Conservation (phyloP, 2,888 invertebrate genomes). For the Synergus umbraculus region DNA sequence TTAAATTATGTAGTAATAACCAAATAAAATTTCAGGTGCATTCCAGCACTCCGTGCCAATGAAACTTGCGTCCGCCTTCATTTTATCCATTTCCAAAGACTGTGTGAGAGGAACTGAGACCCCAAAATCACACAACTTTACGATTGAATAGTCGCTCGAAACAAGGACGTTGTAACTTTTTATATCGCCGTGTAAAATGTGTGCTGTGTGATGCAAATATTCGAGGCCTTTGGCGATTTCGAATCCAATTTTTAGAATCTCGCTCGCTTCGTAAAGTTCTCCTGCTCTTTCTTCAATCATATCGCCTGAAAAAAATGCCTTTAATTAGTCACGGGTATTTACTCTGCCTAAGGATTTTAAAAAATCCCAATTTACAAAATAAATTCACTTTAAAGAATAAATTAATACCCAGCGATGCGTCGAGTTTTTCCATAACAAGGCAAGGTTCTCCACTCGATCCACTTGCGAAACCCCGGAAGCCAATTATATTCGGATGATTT, state of each 20-base stretch:
- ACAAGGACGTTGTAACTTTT: slow-evolving; percentile 91
- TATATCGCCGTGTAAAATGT: slow-evolving; percentile 89
- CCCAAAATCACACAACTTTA: slow-evolving; percentile 92
- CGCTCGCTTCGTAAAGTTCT: slow-evolving; percentile 81
- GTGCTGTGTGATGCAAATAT: slow-evolving; percentile 86
- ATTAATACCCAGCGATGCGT: slow-evolving; percentile 80
- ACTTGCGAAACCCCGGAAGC: slow-evolving; percentile 82
- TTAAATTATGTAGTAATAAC: slow-evolving; percentile 42
- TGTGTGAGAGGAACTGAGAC: slow-evolving; percentile 86
- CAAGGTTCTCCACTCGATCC: slow-evolving; percentile 80
- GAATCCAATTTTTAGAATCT: slow-evolving; percentile 83
- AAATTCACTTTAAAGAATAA: too few species aligned
- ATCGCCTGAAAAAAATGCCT: slow-evolving; percentile 77
- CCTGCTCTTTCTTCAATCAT: slow-evolving; percentile 83
- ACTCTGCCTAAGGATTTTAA: too few species aligned
- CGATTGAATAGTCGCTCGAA: slow-evolving; percentile 85
- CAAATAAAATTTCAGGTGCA: slow-evolving; percentile 82
- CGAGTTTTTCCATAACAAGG: slow-evolving; percentile 89
- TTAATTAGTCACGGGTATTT: background rate
- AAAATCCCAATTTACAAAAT: too few species aligned
- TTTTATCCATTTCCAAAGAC: slow-evolving; percentile 79
- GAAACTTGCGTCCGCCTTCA: slow-evolving; percentile 80
- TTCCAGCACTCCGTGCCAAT: slow-evolving; percentile 89
- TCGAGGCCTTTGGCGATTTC: slow-evolving; percentile 86
- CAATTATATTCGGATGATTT: slow-evolving; percentile 90